Percentiles rank a stretch among this genome's conserved stretches.
phyloP scores from a whole-genome alignment of 2,888 invertebrate species.

The Scotopteryx bipunctaria region DNA sequence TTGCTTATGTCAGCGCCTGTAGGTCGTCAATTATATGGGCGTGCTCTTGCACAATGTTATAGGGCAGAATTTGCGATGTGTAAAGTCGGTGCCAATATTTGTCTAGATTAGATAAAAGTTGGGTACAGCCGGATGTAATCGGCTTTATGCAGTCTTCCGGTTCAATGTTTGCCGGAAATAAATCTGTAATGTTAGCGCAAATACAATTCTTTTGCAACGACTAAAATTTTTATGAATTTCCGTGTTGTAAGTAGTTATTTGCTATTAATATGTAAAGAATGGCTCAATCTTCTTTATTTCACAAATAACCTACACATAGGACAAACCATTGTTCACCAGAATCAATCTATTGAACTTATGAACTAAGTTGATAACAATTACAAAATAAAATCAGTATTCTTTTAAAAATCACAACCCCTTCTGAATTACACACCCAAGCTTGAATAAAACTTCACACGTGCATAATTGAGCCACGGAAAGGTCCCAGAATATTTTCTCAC shows the following conservation, averaged over 20 bases:
- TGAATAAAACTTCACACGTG: constrained; percentile 29
- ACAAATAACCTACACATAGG: too few relatives aligned
- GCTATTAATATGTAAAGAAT: too few relatives aligned
- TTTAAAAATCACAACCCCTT: neutral
- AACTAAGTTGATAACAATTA: too few relatives aligned
- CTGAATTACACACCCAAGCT: neutral
- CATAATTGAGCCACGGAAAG: constrained; percentile 24
- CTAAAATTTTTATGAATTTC: too few relatives aligned
- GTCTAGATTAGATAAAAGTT: constrained; percentile 67
- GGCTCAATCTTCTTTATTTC: too few relatives aligned
- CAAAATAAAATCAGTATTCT: too few relatives aligned
- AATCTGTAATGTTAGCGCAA: constrained; percentile 18
- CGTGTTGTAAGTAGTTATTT: too few relatives aligned
- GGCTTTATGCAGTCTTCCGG: constrained; percentile 48
- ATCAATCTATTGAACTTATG: too few relatives aligned
- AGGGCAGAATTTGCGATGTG: constrained; percentile 56
- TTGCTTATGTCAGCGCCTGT: constrained; percentile 39
- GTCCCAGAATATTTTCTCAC: constrained; percentile 29
- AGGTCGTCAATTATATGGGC: constrained; percentile 37
- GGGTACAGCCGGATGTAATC: constrained; percentile 47
- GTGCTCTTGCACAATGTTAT: constrained; percentile 35
- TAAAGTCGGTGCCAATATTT: constrained; percentile 64
- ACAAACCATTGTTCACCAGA: too few relatives aligned
- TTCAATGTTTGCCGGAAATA: constrained; percentile 40
- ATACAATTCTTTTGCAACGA: neutral